Base-by-base conservation (phyloP, 2,888 invertebrate genomes). In the Dascillus cervinus region DNA sequence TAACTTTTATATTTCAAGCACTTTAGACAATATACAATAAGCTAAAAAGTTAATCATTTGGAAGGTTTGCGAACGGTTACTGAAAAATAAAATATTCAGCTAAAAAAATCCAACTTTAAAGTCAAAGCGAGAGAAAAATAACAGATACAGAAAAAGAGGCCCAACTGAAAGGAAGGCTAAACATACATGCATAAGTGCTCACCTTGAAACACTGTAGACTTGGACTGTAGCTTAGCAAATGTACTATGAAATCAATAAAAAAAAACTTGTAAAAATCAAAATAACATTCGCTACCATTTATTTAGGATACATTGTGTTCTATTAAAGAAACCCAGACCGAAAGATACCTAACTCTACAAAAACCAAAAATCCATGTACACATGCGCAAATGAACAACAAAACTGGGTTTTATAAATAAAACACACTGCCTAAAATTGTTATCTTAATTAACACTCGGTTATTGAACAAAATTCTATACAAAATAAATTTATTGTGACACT, bases 231-330 rank as follows among this genome's bases (percentile, higher is more conserved):
- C 50, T 55, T 58, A 59, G 57, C 58, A 60, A 58, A 53, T 56
- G 53, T 55, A 58, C 60, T 60, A 60, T 50, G 57, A 58, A 58
- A 58, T 55, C 53, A 60, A 58, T 51, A 57, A 55, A 55, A 52
- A 50, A 56, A 35, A 32, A 28, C 25, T 29, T 32, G 22, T 34
- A 39, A 38, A 34, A 39, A 39, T 34, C 32, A 35, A 39, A 38
- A 25, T 24, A 29, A 14, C 26, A 32, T 27, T 23, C 27, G 22
- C 35, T 35, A 35, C 35, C 15, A 25, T 26, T 35, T 30, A 29
- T 35, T 20, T 12, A 35, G 30, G 13, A 27, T 44, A 42, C 41
- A 41, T 13, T 40, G 43, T 44, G 43, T 43, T 44, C 41, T 39
- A 46, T 43, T 44, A 29, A n/a, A n/a, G 12, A 29, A 25, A 22